Base-by-base conservation (phyloP, 2,113 vertebrate genomes). In the Nibea albiflora region DNA sequence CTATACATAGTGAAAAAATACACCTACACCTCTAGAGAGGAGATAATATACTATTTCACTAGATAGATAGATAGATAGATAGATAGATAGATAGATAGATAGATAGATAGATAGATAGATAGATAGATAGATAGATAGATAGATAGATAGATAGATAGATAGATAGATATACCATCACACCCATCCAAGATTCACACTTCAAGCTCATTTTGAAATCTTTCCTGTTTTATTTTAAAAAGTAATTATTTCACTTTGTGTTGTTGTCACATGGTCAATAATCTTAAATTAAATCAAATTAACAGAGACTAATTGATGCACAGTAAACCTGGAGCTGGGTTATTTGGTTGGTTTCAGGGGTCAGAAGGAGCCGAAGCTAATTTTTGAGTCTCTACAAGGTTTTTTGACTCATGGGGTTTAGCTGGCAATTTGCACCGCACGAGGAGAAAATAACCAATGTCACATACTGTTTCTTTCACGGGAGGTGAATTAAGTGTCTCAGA, bases 91-190 rank as follows among this genome's bases (percentile, higher is more conserved):
- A 70, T 12, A 69, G 35, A 78, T 14, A 42, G 65, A 70, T 28
- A 54, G 61, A 81, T 44, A 63, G 62, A 67, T n/a, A 54, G 57
- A 69, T 63, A 60, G 76, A 64, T 56, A 74, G 76, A 53, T 62
- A 63, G 70, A 35, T 46, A 71, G 73, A 50, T 61, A 68, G 83
- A 76, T 58, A 76, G 66, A 76, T 60, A 73, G 73, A 77, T 20
- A 78, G 72, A 76, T 35, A 61, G 67, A 76, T 39, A 80, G 85
- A 69, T 28, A 69, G 73, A 77, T 46, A 73, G 68, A 81, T 46
- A 62, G 81, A 75, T 42, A 64, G 49, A 76, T 20, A 42, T 24
- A 42, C 20, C 35, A 39, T 53, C 49, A 44, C 66, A 44, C 52
- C 58, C 0, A n/a, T 68, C 6, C 11, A 35, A 35, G 31, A 35